phyloP scores from a whole-genome alignment of 2,797 vertebrate genomes.

The Setipinna tenuifilis region DNA sequence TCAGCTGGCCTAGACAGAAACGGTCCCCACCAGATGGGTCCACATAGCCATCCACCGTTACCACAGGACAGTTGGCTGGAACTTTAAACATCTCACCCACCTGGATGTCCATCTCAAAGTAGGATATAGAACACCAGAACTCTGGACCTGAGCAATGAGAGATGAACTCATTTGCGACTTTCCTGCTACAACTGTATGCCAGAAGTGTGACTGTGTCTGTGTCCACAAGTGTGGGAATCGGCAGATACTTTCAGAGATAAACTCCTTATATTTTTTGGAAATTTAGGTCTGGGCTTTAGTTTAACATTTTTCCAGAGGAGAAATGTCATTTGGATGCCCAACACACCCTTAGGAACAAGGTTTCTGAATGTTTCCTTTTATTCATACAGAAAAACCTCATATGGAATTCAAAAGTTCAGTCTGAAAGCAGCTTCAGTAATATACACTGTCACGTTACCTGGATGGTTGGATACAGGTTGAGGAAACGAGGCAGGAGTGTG shows the following conservation, averaged over 20 bases:
- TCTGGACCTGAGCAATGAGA: conserved; percentile 61
- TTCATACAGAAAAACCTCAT: no score
- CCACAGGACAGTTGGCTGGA: conserved; percentile 63
- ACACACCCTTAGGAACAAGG: no score
- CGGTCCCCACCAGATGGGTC: conserved; percentile 67
- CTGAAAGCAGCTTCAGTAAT: neutral
- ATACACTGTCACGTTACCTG: conserved; percentile 43
- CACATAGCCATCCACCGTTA: conserved; percentile 68
- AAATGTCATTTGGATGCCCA: no score
- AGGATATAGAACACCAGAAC: conserved; percentile 71
- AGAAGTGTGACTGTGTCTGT: neutral
- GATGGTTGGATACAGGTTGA: conserved; percentile 64
- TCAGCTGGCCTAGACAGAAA: conserved; percentile 68
- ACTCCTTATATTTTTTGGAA: no score
- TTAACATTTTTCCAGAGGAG: no score
- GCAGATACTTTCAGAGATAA: no score
- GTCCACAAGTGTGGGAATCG: neutral
- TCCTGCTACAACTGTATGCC: neutral
- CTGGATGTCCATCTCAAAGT: conserved; percentile 70
- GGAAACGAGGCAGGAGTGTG: conserved; percentile 59
- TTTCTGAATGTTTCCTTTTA: no score
- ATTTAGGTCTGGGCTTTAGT: no score
- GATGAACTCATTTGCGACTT: neutral
- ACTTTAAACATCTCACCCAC: conserved; percentile 70
- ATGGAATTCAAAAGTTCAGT: no score